Conservation (phyloP, 2,888 invertebrate species). For the Pterostichus madidus region DNA sequence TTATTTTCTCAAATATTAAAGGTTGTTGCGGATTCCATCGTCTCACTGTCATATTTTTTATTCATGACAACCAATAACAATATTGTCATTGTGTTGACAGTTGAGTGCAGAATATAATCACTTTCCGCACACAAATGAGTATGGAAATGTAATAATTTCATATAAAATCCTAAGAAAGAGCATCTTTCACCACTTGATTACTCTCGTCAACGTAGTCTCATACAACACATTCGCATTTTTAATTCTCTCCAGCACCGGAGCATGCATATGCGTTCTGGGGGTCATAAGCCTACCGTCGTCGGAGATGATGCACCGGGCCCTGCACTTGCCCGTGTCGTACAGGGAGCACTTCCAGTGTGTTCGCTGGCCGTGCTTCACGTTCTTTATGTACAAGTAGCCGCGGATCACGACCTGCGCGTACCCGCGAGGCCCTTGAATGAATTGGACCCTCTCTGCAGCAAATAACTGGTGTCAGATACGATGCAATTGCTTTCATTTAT, state of each 20-base stretch:
- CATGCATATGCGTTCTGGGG: slow-evolving; percentile 21
- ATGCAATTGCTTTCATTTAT: neutral
- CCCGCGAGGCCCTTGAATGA: slow-evolving; percentile 42
- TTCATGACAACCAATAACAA: no score
- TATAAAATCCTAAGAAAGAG: neutral
- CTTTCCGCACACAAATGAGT: no score
- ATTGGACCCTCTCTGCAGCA: slow-evolving; percentile 40
- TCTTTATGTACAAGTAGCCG: slow-evolving; percentile 46
- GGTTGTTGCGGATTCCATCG: no score
- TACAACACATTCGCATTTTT: slow-evolving; percentile 17
- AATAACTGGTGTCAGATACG: slow-evolving; percentile 21
- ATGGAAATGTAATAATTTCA: no score
- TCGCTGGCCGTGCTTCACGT: slow-evolving; percentile 24
- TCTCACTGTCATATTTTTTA: no score
- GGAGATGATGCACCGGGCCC: slow-evolving; percentile 12
- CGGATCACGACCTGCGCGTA: slow-evolving; percentile 30
- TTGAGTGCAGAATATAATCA: no score
- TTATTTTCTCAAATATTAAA: no score
- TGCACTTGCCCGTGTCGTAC: slow-evolving; percentile 25
- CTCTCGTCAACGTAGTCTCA: neutral
- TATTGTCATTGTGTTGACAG: no score
- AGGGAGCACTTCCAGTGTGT: slow-evolving; percentile 53
- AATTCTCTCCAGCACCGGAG: neutral
- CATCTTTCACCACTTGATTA: neutral
- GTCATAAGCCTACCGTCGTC: slow-evolving; percentile 48